Evolutionary conservation across 2,888 invertebrate genomes (phyloP), one percentile per base, ranked within the genome.

Genomic region (Gisinianus flammeolus): DNA sequence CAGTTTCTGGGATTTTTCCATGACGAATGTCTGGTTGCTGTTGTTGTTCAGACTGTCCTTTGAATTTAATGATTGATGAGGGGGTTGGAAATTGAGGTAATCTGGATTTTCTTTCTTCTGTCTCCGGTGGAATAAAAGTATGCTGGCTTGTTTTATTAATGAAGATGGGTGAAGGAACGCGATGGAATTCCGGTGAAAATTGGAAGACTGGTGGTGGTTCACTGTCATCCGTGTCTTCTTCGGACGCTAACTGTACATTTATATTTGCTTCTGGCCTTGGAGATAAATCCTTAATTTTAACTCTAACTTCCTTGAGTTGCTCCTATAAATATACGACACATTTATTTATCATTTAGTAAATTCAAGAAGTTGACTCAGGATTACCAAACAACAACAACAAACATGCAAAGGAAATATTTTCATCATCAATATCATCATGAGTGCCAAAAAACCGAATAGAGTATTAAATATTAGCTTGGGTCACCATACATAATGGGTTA

Each of bases 221-320:
- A 64, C 67, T 54, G 22, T 78, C 78, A 30, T 80, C 79, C 31
- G 70, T 72, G 8, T 79, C 81, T 16, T 82, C 82, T 56, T 73
- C 81, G 0, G 79, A 33, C 22, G 81, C 82, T 58, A 80, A 80
- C 30, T 82, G 77, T 56, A 77, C 35, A 52, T 79, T 74, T 4
- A 80, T 77, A 67, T 70, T 81, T 0, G 80, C 77, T 5, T 54
- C 16, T 0, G 77, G 74, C 62, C 79, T 79, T 6, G 80, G 76
- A 2, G 83, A 80, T 10, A 84, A 77, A 69, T 84, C 83, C 68
- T 80, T 82, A n/a, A 84, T 82, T 35, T 82, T 84, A 44, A 82
- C 84, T 26, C 69, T 78, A 16, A 84, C 78, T 78, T 83, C 83
- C 70, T 81, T 80, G 2, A 79, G 79, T n/a, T 80, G 79, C 77